Base-by-base conservation (phyloP, 2,797 vertebrate species). In the Hirundo rustica region DNA sequence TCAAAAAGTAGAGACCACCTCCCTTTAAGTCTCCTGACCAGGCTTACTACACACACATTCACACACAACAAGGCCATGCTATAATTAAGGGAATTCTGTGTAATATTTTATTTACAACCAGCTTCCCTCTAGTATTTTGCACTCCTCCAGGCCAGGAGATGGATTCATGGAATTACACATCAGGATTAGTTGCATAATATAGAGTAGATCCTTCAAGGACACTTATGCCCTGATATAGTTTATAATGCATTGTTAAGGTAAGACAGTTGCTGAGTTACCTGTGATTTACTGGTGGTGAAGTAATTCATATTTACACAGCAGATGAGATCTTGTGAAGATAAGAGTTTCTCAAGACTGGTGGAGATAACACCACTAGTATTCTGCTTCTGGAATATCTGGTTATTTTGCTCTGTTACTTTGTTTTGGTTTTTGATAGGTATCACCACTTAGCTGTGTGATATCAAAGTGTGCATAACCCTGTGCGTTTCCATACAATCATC, bases 221-320 rank as follows among this genome's bases (percentile, higher is more conserved):
- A 34, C 5, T 20, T 76, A 18, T 47, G 25, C 18, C 36, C 20
- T 83, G 20, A 36, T 57, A 48, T 1, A 65, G 61, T 81, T 85
- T 77, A 36, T 38, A 88, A 72, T 3, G 6, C 30, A 65, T 71
- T 85, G 57, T 54, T 80, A 67, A 57, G 22, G 64, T 71, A 42
- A 7, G 26, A 75, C 53, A 92, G 19, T 68, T 86, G 88, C 80
- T 75, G 40, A 60, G 40, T 53, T 85, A 78, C 54, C 44, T 50
- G 26, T 66, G 64, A 73, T 88, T 90, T 94, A 47, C 22, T 44
- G 13, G 12, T 76, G 55, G 53, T 55, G 45, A 86, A 86, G 42
- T 92, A 89, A 93, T 86, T 84, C 11, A 6, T 78, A 21, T 84
- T 96, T 88, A 70, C 53, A 64, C 30, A 85, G 83, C 36, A 88